Percentiles rank a stretch among this genome's conserved stretches.
Conservation (phyloP, 2,113 vertebrate genomes). For the Cheilinus undulatus region DNA sequence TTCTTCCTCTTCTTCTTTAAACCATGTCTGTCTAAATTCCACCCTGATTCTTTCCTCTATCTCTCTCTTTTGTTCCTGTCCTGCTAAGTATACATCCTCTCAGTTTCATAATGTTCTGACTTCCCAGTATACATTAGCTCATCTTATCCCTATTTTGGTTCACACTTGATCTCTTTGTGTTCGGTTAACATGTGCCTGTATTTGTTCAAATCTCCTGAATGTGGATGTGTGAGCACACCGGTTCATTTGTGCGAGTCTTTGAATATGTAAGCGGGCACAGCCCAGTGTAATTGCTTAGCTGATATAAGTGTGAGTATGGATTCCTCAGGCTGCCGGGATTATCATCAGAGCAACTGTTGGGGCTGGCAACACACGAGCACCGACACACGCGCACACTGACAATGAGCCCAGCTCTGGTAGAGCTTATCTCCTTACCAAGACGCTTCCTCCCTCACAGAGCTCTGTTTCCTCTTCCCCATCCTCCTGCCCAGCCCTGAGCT, state of each 20-base stretch:
- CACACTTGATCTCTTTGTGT: constrained; percentile 54
- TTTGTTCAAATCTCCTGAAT: constrained; percentile 58
- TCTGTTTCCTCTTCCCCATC: constrained; percentile 79
- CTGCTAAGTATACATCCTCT: constrained; percentile 24
- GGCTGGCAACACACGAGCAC: constrained; percentile 58
- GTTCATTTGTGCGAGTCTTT: constrained; percentile 60
- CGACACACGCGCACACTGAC: constrained; percentile 54
- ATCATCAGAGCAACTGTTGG: constrained; percentile 80
- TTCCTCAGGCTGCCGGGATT: constrained; percentile 77
- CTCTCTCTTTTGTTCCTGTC: constrained; percentile 37
- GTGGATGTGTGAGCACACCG: constrained; percentile 29
- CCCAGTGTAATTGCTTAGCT: constrained; percentile 77
- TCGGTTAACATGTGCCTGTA: constrained; percentile 26
- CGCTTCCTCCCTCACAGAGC: constrained; percentile 77
- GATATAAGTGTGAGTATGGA: constrained; percentile 75
- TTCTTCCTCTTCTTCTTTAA: constrained; percentile 13
- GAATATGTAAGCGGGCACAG: constrained; percentile 65
- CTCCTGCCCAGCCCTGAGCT: constrained; percentile 77
- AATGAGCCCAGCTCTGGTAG: constrained; percentile 72
- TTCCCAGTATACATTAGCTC: constrained; percentile 42
- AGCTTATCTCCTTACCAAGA: constrained; percentile 82
- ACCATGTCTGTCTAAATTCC: constrained; percentile 26
- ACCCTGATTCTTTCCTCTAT: constrained; percentile 39
- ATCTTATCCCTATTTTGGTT: constrained; percentile 52
- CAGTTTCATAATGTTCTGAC: constrained; percentile 46